These are phyloP conservation scores for Scaptomyza parva DNA, from an alignment of 2,888 invertebrate genomes.

Conservation along the genomic window DNA sequence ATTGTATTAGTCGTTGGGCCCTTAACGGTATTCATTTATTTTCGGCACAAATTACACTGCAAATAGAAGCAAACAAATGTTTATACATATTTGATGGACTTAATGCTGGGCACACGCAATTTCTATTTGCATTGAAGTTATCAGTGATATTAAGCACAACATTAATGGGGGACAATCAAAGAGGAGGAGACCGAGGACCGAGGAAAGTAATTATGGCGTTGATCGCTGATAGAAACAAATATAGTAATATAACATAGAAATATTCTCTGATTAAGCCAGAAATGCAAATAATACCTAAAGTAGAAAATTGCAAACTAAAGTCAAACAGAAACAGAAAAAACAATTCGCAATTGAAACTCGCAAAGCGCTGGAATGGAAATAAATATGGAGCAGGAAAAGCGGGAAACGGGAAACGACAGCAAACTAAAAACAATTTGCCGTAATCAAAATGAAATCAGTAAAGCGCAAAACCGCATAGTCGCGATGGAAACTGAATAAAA, in stretches of 20 bases:
- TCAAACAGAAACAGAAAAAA: background rate
- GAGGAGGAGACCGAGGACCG: background rate
- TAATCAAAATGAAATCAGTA: conserved; percentile 78
- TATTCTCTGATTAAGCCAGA: conserved; percentile 23
- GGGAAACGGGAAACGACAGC: conserved; percentile 48
- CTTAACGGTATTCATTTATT: conserved; percentile 53
- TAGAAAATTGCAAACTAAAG: conserved; percentile 39
- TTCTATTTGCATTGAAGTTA: conserved; percentile 59
- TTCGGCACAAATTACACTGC: conserved; percentile 63
- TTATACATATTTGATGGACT: conserved; percentile 60
- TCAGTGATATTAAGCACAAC: conserved; percentile 44
- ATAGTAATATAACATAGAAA: conserved; percentile 21
- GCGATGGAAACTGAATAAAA: conserved; percentile 29
- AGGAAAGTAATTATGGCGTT: conserved; percentile 42
- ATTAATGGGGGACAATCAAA: conserved; percentile 9
- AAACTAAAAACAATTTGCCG: conserved; percentile 77
- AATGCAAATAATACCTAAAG: conserved; percentile 56
- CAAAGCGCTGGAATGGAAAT: conserved; percentile 31
- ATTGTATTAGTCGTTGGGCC: conserved; percentile 49
- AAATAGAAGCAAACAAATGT: conserved; percentile 63
- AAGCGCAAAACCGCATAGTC: conserved; percentile 61
- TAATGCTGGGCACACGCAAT: conserved; percentile 53
- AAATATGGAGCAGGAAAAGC: conserved; percentile 23
- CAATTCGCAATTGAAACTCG: conserved; percentile 52
- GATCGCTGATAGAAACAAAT: conserved; percentile 37